These are phyloP conservation scores for Eudasyphora cyanicolor DNA, from an alignment of 2,888 invertebrate genomes.

Conservation along the genomic window DNA sequence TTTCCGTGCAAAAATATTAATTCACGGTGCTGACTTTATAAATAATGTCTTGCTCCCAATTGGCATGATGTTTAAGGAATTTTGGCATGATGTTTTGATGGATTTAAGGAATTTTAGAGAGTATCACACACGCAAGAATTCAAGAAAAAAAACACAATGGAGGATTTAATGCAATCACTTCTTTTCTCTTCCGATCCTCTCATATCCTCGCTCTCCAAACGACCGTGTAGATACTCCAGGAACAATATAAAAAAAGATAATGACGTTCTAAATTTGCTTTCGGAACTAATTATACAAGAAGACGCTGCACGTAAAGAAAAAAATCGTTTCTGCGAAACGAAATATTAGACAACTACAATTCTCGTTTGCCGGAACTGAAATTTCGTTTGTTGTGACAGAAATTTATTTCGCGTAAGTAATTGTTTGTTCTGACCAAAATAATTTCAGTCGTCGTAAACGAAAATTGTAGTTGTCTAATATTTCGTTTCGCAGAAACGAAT, in stretches of 20 bases:
- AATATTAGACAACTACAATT: too few species aligned
- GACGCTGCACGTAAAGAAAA: too few species aligned
- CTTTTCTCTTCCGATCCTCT: slow-evolving; percentile 34
- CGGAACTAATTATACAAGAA: too few species aligned
- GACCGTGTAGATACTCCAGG: slow-evolving; percentile 27
- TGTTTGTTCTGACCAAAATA: too few species aligned
- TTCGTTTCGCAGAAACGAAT: too few species aligned
- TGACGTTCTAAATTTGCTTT: slow-evolving; percentile 9
- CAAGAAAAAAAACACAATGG: slow-evolving; percentile 31
- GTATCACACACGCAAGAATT: slow-evolving; percentile 27
- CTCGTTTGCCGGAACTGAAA: too few species aligned
- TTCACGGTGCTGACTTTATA: slow-evolving; percentile 24
- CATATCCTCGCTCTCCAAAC: slow-evolving; percentile 37
- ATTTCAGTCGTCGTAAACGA: too few species aligned
- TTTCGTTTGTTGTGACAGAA: too few species aligned
- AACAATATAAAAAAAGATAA: slow-evolving; percentile 10
- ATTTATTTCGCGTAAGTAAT: too few species aligned
- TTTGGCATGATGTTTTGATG: slow-evolving; percentile 22
- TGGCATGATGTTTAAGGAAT: slow-evolving; percentile 4
- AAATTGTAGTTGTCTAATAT: too few species aligned
- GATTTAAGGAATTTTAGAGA: slow-evolving; percentile 38
- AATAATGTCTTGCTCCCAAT: slow-evolving; percentile 30
- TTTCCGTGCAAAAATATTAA: slow-evolving; percentile 33
- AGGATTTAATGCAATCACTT: slow-evolving; percentile 35
- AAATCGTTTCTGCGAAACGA: too few species aligned